Percentiles rank a stretch among this genome's conserved stretches.
Evolutionary conservation across 2,888 invertebrate species (phyloP).

Genomic region (Polymixis flavicincta): DNA sequence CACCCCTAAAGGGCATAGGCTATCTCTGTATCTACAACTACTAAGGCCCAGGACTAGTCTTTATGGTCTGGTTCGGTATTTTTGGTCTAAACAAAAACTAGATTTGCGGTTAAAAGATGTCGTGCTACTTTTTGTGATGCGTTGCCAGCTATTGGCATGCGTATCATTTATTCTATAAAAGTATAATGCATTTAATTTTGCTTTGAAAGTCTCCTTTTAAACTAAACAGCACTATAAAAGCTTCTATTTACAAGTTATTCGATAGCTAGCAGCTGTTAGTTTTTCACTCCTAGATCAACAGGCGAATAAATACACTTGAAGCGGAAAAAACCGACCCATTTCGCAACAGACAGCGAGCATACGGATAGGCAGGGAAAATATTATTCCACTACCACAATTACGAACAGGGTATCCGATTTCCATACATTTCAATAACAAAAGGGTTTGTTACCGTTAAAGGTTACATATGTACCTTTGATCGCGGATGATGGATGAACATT

Average conservation of each 20-base stretch:
- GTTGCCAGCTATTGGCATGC: background rate
- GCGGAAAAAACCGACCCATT: constrained; percentile 42
- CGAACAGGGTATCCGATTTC: constrained; percentile 52
- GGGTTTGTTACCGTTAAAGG: constrained; percentile 49
- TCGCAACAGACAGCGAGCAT: constrained; percentile 31
- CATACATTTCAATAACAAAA: constrained; percentile 67
- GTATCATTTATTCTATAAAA: too few relatives aligned
- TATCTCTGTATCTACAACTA: background rate
- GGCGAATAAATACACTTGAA: constrained; percentile 35
- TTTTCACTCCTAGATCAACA: constrained; percentile 51
- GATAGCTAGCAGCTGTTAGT: constrained; percentile 16
- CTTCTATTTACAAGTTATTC: background rate
- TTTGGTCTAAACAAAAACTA: too few relatives aligned
- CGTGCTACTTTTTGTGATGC: background rate
- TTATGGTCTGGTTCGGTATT: background rate
- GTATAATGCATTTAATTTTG: background rate
- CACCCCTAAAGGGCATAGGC: too few relatives aligned
- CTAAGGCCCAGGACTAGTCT: background rate
- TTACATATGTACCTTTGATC: constrained; percentile 56
- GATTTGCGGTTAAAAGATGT: background rate
- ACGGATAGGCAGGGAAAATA: constrained; percentile 41
- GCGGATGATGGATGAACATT: constrained; percentile 54
- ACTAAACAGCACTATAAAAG: constrained; percentile 7
- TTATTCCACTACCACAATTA: constrained; percentile 59
- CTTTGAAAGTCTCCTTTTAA: too few relatives aligned